Evolutionary conservation across 1,140 invertebrate genomes (phyloP), one percentile per base, ranked within the genome.

Genomic region (Aphis craccivora): DNA sequence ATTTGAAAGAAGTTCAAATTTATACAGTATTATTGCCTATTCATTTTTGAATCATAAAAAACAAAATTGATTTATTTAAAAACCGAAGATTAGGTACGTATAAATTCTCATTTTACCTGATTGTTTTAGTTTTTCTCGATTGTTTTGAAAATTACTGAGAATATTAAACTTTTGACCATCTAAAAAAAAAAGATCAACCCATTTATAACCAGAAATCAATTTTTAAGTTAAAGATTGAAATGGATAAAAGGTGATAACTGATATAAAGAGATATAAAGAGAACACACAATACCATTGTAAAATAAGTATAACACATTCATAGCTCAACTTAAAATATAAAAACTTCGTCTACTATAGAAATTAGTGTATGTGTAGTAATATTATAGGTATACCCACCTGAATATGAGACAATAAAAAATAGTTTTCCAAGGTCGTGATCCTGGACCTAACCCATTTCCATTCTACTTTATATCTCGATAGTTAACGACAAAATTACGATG

Each of bases 391-490:
- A 76, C 60, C 60, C 60, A 76, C 60, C 60, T 76, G n/a, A 76
- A 76, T n/a, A 6, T 76, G 60, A 76, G 60, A 76, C 60, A 76
- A 76, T 76, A 76, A 76, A 76, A n/a, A 76, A 76, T 76, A 76
- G 60, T 76, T 76, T 76, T 76, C 30, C 30, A 76, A 76, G 60
- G 60, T 76, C 60, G 60, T 76, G 60, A 76, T 76, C 60, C 60
- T 76, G 60, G 60, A 76, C 60, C 60, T 76, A 76, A 6, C 60
- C 60, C 60, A 76, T n/a, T 76, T 30, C 60, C n/a, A 76, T 30
- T 76, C n/a, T 76, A 76, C 30, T n/a, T 76, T 76, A n/a, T 67
- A 76, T 76, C n/a, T 76, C 60, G 60, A 76, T n/a, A n/a, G n/a
- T n/a, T n/a, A 76, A 76, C 60, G 30, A 76, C 60, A 76, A 76